Evolutionary conservation across 2,888 invertebrate species (phyloP).

Genomic region (Anthrax anthrax): DNA sequence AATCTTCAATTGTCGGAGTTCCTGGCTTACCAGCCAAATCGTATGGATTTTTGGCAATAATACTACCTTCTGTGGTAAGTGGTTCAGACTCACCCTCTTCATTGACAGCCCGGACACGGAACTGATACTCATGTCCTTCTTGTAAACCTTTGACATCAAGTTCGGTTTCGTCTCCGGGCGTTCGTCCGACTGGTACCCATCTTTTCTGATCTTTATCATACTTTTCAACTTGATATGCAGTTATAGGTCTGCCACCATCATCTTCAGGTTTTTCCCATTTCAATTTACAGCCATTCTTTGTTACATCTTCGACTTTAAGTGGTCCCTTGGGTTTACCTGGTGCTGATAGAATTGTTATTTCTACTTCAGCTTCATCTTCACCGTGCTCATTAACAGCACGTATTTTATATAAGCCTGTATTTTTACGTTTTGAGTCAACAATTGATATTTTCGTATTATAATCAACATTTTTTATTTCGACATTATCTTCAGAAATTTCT

Average conservation of each 20-base stretch:
- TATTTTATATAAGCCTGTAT: conserved; percentile 84
- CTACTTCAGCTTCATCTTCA: conserved; percentile 83
- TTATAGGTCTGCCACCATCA: conserved; percentile 85
- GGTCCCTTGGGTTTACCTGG: conserved; percentile 83
- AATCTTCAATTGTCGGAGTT: conserved; percentile 71
- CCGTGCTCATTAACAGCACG: conserved; percentile 84
- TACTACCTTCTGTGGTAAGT: conserved; percentile 74
- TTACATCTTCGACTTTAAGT: conserved; percentile 73
- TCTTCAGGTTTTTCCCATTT: conserved; percentile 91
- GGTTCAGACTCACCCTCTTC: conserved; percentile 94
- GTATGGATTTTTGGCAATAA: conserved; percentile 91
- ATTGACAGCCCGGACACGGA: conserved; percentile 84
- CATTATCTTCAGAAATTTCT: conserved; percentile 54
- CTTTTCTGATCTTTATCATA: conserved; percentile 80
- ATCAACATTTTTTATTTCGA: conserved; percentile 70
- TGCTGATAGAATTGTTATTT: conserved; percentile 71
- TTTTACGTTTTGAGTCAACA: conserved; percentile 61
- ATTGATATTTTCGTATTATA: conserved; percentile 81
- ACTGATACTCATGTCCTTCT: conserved; percentile 87
- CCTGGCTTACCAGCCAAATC: conserved; percentile 80
- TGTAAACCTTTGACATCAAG: conserved; percentile 79
- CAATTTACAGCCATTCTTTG: conserved; percentile 77
- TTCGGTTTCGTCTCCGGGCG: conserved; percentile 63
- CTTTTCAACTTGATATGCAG: conserved; percentile 89
- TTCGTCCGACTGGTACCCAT: conserved; percentile 87